Evolutionary conservation across 1,140 invertebrate species (phyloP).

Genomic region (Panagrolaimus sp.): DNA sequence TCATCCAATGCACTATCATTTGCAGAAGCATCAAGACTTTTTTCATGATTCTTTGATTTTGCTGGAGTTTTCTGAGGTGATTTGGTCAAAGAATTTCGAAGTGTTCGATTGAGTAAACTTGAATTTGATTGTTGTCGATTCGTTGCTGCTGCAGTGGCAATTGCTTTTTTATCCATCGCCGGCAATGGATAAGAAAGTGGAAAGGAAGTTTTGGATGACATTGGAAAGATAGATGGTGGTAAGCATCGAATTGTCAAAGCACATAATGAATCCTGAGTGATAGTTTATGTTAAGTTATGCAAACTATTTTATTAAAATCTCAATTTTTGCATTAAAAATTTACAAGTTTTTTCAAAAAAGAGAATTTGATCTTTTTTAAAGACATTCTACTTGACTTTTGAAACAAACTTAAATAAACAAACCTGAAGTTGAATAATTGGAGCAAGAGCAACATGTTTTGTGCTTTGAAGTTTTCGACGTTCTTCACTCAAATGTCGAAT

Average conservation of each 20-base stretch:
- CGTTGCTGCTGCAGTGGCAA: background rate
- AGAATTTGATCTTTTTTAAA: constrained; percentile 18
- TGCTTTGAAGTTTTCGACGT: constrained; percentile 16
- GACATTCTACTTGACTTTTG: too few relatives aligned
- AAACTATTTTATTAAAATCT: too few relatives aligned
- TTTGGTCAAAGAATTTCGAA: background rate
- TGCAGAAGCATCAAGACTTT: background rate
- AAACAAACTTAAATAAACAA: background rate
- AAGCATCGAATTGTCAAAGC: constrained; percentile 49
- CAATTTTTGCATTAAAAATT: too few relatives aligned
- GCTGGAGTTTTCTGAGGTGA: constrained; percentile 18
- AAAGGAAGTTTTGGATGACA: constrained; percentile 28
- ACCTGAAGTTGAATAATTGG: background rate
- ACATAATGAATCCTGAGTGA: constrained; percentile 54
- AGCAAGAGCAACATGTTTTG: constrained; percentile 3
- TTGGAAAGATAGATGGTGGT: constrained; percentile 42
- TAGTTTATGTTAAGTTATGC: constrained; percentile 10
- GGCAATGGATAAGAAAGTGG: constrained; percentile 42
- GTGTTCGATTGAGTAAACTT: background rate
- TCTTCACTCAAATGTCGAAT: constrained; percentile 34
- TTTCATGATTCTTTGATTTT: constrained; percentile 15
- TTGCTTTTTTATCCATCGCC: background rate
- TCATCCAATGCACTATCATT: constrained; percentile 2
- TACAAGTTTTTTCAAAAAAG: constrained; percentile 21
- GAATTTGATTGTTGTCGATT: background rate